Evolutionary conservation across 2,797 vertebrate species (phyloP).

Genomic region (Cossypha polioptera): DNA sequence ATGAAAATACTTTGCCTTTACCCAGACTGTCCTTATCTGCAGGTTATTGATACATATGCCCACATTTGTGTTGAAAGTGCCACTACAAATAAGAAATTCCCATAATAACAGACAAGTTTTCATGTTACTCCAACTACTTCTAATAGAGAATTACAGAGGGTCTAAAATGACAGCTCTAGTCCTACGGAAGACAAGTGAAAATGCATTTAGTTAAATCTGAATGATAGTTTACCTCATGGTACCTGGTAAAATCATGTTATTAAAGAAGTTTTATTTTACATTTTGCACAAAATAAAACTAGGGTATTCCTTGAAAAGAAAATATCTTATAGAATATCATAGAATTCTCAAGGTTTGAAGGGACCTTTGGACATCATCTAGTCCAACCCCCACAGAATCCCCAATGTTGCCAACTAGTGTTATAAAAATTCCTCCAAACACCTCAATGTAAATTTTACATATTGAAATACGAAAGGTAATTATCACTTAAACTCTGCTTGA

Average conservation of each 20-base stretch:
- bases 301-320: background rate
- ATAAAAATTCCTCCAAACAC: background rate
- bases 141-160: background rate
- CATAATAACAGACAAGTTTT: background rate
- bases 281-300: background rate
- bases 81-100: background rate
- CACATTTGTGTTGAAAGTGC: background rate
- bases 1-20: background rate
- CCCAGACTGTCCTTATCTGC: background rate
- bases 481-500: background rate
- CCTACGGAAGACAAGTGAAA: background rate
- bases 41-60: background rate
- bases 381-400: background rate
- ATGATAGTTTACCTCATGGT: background rate
- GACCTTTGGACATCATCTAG: background rate
- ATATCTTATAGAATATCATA: background rate
- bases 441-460: background rate
- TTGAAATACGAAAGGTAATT: background rate
- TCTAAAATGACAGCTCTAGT: background rate
- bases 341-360: background rate
- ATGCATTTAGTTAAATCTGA: background rate
- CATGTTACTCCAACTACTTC: background rate
- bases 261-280: background rate
- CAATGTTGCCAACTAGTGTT: background rate
- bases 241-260: background rate